phyloP scores from a whole-genome alignment of 64 coral and sea anemone genomes.

The Astreopora myriophthalma region DNA sequence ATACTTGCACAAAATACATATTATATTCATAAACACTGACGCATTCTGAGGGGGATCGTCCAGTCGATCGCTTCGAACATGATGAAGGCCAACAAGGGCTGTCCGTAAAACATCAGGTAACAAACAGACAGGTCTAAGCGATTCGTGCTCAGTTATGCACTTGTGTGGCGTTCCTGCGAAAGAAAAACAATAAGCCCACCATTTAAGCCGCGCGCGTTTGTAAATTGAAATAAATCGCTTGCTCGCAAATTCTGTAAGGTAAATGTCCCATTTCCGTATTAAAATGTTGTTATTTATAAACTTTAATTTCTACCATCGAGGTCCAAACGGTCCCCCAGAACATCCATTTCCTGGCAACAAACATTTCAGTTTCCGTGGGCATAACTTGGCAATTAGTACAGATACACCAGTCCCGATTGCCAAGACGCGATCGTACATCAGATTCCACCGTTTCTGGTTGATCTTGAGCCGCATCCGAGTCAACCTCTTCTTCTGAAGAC shows the following conservation, averaged over 20 bases:
- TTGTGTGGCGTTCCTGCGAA: too few species aligned
- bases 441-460: not conserved
- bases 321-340: not conserved
- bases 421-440: not conserved
- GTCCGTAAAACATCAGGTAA: too few species aligned
- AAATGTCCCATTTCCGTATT: too few species aligned
- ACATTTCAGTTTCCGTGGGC: not conserved
- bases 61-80: too few species aligned
- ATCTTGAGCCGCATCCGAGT: not conserved
- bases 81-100: not conserved
- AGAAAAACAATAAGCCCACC: too few species aligned
- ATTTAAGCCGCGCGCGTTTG: too few species aligned
- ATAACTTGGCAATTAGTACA: not conserved
- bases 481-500: not conserved
- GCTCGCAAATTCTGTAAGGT: not conserved
- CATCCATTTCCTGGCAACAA: not conserved
- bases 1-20: too few species aligned
- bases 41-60: too few species aligned
- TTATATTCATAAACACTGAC: too few species aligned
- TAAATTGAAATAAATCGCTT: too few species aligned
- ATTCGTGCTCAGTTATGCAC: too few species aligned
- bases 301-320: not conserved
- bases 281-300: not conserved
- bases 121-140: too few species aligned
- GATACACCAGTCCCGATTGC: not conserved